Conservation (phyloP, 2,888 invertebrate species). For the Lottia gigantea region DNA sequence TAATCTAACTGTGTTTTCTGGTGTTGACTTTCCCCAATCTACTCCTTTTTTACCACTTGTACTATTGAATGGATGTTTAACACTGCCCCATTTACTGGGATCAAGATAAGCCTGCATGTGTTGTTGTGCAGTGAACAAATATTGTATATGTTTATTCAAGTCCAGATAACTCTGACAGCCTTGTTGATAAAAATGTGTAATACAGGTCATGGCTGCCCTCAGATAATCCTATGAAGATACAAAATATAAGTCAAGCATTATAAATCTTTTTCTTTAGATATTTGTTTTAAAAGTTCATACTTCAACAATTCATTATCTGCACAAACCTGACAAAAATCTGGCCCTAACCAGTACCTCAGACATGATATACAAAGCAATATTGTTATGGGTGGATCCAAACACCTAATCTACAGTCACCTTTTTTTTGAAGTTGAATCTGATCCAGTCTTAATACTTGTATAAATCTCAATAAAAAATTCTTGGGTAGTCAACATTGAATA, state of each 20-base stretch:
- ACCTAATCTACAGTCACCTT: too few species aligned
- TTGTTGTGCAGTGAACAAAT: conserved; percentile 61
- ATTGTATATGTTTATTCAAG: conserved; percentile 53
- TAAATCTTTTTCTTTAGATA: too few species aligned
- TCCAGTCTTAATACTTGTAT: too few species aligned
- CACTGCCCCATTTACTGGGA: conserved; percentile 57
- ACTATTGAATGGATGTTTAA: conserved; percentile 41
- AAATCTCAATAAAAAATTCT: too few species aligned
- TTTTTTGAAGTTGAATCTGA: too few species aligned
- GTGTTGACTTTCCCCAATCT: conserved; percentile 32
- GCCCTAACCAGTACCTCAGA: too few species aligned
- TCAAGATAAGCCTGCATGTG: conserved; percentile 65
- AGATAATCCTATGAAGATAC: conserved; percentile 63
- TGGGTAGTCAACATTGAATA: too few species aligned
- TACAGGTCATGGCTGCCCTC: conserved; percentile 68
- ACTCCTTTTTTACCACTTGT: conserved; percentile 24
- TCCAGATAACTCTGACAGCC: conserved; percentile 64
- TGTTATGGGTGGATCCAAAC: too few species aligned
- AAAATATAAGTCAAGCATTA: neutral
- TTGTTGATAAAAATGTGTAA: conserved; percentile 63
- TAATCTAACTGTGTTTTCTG: conserved; percentile 68
- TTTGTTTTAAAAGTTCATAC: too few species aligned
- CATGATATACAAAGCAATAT: too few species aligned
- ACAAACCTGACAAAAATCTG: too few species aligned
- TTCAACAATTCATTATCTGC: too few species aligned